phyloP scores from a whole-genome alignment of 2,797 vertebrate genomes.

The Onychomys arenicola region DNA sequence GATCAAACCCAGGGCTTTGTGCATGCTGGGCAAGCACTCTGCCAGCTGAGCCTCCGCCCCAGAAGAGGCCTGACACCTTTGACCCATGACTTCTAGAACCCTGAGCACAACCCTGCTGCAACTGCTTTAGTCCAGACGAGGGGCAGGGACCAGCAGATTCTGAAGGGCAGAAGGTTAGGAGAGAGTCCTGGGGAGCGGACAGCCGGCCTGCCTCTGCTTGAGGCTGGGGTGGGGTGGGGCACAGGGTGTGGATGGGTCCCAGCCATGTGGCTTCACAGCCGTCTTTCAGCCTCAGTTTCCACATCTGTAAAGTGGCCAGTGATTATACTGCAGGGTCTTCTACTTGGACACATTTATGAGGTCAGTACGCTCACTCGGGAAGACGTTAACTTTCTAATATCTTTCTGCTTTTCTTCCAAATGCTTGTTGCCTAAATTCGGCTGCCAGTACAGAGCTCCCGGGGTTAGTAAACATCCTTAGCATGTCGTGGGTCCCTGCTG shows the following conservation, averaged over 20 bases:
- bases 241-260: neutral
- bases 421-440: neutral
- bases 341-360: neutral
- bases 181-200: neutral
- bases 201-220: constrained; percentile 17
- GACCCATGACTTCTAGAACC: constrained; percentile 44
- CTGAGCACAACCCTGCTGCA: constrained; percentile 8
- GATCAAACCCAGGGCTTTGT: neutral
- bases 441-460: neutral
- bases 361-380: neutral
- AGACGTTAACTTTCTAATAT: neutral
- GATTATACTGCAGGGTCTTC: neutral
- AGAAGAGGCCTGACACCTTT: constrained; percentile 21
- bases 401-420: neutral
- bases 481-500: neutral
- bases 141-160: neutral
- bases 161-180: constrained; percentile 20
- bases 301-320: neutral
- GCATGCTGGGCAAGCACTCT: neutral
- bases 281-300: neutral
- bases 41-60: neutral
- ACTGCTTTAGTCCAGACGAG: neutral
- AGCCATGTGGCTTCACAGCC: neutral
- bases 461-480: neutral
- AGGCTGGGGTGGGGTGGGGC: neutral